A percentile compares a stretch with the other conserved stretches of the same genome.
Evolutionary conservation across 2,113 vertebrate genomes (phyloP).

Genomic region (Mohoua ochrocephala): DNA sequence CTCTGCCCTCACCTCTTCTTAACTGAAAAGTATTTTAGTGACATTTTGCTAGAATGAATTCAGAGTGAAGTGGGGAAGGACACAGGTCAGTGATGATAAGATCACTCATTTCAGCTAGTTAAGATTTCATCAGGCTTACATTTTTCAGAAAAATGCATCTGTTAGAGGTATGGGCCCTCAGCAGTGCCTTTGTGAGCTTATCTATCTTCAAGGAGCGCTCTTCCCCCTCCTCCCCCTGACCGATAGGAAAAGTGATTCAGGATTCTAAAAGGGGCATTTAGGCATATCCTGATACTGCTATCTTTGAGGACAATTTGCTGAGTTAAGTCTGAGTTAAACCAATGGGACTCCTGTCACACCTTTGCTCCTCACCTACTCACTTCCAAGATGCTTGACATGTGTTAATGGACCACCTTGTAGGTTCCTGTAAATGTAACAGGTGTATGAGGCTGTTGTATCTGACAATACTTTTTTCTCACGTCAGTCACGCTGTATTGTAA

Average conservation of each 20-base stretch:
- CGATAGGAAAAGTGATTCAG: neutral
- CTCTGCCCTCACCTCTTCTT: neutral
- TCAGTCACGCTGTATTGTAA: neutral
- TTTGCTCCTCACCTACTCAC: neutral
- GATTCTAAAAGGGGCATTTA: neutral
- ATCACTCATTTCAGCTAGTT: slow-evolving; percentile 42
- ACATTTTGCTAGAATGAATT: slow-evolving; percentile 28
- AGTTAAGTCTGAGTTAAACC: neutral
- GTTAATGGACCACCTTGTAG: neutral
- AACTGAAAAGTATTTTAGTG: slow-evolving; percentile 12
- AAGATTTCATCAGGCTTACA: slow-evolving; percentile 43
- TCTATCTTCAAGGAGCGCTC: neutral
- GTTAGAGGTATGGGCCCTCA: neutral
- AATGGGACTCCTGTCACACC: neutral
- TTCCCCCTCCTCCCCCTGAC: neutral
- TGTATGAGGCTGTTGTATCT: neutral
- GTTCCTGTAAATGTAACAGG: neutral
- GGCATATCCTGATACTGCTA: neutral
- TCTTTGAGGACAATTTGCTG: neutral
- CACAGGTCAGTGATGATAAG: neutral
- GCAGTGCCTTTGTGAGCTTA: neutral
- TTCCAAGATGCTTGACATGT: neutral
- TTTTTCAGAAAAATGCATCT: slow-evolving; percentile 25
- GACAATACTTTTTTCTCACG: neutral
- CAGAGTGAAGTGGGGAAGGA: slow-evolving; percentile 14